Base-by-base conservation (phyloP, 2,797 vertebrate species). In the Oophaga sylvatica region DNA sequence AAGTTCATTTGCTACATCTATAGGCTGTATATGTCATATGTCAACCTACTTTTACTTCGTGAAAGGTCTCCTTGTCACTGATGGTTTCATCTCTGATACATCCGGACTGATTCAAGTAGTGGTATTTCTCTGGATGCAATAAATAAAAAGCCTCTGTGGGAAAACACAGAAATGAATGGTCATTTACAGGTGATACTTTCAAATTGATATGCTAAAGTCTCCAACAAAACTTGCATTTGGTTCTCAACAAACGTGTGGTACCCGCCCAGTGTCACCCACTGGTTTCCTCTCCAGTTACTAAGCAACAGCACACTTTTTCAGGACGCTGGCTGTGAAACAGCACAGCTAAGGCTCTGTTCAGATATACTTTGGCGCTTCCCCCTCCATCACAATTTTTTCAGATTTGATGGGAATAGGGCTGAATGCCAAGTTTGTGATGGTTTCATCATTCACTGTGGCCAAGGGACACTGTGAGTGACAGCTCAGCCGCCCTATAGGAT, bases 101-200 rank as follows among this genome's bases (percentile, higher is more conserved):
- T 90, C 94, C 94, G 82, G 97, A 98, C 63, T 97, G 96, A 91
- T 95, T 96, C 94, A 99, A 95, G 95, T 99, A 99, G 93, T 98
- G 95, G 93, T 97, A 99, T 91, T 93, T 95, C 88, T 98, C 97
- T 0, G 96, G 93, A 3, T 93, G 92, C 41, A 94, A 95, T 93
- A 99, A 93, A 92, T 96, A 96, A 85, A 97, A 97, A 31, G 95
- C 95, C 94, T 99, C 98, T 99, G 93, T 78, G 80, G 81, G 35
- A 89, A 90, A 84, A 91, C 6, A 81, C 48, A 91, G 48, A 90
- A 89, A 68, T 85, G 22, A 73, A 22, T 2, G 13, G 35, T 76
- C 15, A 60, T 73, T 60, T 71, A 71, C 17, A 31, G 7, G 22
- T 31, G 16, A 35, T 3, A 73, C 31, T 41, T 35, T 71, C 19